Conservation (phyloP, 2,797 vertebrate genomes). For the Hoplostethus mediterraneus region DNA sequence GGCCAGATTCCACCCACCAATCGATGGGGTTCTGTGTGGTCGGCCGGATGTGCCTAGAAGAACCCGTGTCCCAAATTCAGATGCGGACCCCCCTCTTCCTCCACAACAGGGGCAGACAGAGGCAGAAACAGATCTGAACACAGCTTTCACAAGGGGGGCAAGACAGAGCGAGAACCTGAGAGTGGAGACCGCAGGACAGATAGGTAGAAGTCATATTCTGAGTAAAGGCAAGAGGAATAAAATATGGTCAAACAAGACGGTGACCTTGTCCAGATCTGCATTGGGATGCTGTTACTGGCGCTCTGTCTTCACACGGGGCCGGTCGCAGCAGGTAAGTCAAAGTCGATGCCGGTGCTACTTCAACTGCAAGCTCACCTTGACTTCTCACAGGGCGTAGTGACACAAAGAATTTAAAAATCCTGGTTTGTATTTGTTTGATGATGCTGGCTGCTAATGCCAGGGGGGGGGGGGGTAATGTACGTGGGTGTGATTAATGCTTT, state of each 20-base stretch:
- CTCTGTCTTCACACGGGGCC: slow-evolving; percentile 35
- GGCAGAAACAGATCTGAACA: slow-evolving; percentile 3
- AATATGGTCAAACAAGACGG: slow-evolving; percentile 33
- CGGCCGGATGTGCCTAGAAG: slow-evolving; percentile 58
- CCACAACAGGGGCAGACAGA: slow-evolving; percentile 3
- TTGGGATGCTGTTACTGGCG: slow-evolving; percentile 46
- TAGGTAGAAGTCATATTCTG: background rate
- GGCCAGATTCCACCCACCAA: slow-evolving; percentile 86
- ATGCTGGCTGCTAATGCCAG: background rate
- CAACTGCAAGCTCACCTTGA: background rate
- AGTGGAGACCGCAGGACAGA: slow-evolving; percentile 20
- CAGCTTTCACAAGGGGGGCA: background rate
- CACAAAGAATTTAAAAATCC: background rate
- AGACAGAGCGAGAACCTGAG: background rate
- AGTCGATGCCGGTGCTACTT: background rate
- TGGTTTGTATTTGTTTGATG: slow-evolving; percentile 2
- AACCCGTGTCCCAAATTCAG: slow-evolving; percentile 57
- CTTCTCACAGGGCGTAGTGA: background rate
- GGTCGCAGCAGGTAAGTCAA: slow-evolving; percentile 69
- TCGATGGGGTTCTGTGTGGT: slow-evolving; percentile 80
- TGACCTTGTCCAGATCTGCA: background rate
- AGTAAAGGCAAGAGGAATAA: slow-evolving; percentile 12
- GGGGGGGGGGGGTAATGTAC: background rate
- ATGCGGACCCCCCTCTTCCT: slow-evolving; percentile 28
- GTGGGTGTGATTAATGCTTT: background rate